These are phyloP conservation scores for Siphlonurus alternatus DNA, from an alignment of 2,888 invertebrate species.

Conservation along the genomic window DNA sequence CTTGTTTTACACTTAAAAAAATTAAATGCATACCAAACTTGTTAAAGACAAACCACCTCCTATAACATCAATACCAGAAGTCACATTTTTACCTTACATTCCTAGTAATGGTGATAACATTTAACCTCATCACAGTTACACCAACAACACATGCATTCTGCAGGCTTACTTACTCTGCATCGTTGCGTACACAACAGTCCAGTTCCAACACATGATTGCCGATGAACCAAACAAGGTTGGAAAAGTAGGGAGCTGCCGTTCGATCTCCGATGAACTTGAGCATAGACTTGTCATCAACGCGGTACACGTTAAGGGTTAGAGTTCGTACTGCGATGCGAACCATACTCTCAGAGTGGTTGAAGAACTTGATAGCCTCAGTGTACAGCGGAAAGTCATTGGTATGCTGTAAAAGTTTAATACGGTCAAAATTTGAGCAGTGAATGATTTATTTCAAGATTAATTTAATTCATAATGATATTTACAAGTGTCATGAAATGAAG, in stretches of 20 bases:
- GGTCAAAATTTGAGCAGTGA: constrained; percentile 9
- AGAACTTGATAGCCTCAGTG: constrained; percentile 98
- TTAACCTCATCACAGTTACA: no score
- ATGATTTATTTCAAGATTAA: neutral
- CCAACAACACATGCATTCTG: no score
- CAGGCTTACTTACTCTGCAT: constrained; percentile 73
- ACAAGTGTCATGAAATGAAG: constrained; percentile 13
- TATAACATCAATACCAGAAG: no score
- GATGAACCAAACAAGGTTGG: constrained; percentile 97
- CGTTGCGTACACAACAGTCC: constrained; percentile 84
- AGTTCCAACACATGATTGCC: constrained; percentile 94
- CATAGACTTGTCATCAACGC: constrained; percentile 90
- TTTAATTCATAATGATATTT: constrained; percentile 8
- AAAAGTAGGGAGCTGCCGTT: constrained; percentile 96
- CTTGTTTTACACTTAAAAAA: no score
- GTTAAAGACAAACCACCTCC: no score
- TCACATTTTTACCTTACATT: no score
- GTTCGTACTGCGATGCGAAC: constrained; percentile 97
- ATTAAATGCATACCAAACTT: no score
- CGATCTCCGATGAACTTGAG: constrained; percentile 85
- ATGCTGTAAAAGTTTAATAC: constrained; percentile 40
- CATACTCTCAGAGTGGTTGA: constrained; percentile 98
- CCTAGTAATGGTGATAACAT: no score
- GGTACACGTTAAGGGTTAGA: constrained; percentile 90
- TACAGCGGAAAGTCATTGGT: constrained; percentile 98